Conservation (phyloP, 2,888 invertebrate species). For the Torymus tubicola region DNA sequence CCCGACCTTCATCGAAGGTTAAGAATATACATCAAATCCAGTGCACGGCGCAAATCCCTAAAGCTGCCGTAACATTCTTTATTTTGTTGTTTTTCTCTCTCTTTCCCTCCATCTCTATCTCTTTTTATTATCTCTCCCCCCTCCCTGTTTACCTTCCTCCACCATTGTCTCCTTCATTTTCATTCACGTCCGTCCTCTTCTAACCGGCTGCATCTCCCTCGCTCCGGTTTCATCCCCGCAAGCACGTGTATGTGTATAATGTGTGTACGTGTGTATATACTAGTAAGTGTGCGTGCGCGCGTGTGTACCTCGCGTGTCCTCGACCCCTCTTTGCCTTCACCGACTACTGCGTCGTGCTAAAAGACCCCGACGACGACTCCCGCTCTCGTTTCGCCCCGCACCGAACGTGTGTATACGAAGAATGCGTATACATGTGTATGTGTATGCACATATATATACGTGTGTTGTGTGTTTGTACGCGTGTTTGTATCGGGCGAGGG, state of each 20-base stretch:
- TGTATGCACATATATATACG: too few relatives aligned
- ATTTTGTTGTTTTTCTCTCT: neutral
- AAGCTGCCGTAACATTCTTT: too few relatives aligned
- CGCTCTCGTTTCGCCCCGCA: neutral
- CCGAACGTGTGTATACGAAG: too few relatives aligned
- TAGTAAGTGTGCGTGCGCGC: too few relatives aligned
- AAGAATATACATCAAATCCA: too few relatives aligned
- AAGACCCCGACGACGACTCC: neutral
- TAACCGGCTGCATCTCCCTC: neutral
- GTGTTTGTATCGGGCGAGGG: too few relatives aligned
- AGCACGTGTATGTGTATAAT: too few relatives aligned
- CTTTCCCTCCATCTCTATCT: neutral
- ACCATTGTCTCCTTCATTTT: neutral
- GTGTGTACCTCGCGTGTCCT: conserved; percentile 19
- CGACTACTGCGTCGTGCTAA: too few relatives aligned
- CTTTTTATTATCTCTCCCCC: neutral
- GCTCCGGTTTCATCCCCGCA: neutral
- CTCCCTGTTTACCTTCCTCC: neutral
- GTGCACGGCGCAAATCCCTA: too few relatives aligned
- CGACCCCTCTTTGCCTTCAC: conserved; percentile 41
- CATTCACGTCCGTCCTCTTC: neutral
- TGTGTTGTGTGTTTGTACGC: too few relatives aligned
- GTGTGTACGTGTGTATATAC: too few relatives aligned
- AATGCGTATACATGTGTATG: too few relatives aligned
- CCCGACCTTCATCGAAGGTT: neutral